phyloP scores from a whole-genome alignment of 2,797 vertebrate species.

The Poecilia gillii region DNA sequence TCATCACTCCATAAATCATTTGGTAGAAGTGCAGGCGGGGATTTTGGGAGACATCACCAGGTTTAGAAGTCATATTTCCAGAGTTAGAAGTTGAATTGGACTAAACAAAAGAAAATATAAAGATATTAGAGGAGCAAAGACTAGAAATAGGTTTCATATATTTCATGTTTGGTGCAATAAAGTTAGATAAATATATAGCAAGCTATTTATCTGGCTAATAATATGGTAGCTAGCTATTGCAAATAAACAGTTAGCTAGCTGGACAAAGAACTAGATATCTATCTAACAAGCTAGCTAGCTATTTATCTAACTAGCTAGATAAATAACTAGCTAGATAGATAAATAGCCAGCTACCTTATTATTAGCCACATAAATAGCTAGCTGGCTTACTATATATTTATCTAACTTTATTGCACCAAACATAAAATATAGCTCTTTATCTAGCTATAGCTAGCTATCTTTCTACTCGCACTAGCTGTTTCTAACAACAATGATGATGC shows the following conservation, averaged over 20 bases:
- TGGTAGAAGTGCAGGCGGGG: conserved; percentile 74
- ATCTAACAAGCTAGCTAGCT: too few species aligned
- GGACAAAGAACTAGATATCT: too few species aligned
- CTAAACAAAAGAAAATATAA: neutral
- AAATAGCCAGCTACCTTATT: too few species aligned
- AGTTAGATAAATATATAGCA: neutral
- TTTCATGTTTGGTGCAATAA: neutral
- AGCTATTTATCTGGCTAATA: too few species aligned
- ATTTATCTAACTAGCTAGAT: too few species aligned
- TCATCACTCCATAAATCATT: conserved; percentile 68
- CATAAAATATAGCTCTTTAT: neutral
- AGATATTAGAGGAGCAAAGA: neutral
- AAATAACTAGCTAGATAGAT: too few species aligned
- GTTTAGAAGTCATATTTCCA: neutral
- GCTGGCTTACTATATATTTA: neutral
- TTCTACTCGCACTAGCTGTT: neutral
- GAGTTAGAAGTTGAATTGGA: neutral
- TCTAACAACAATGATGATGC: neutral
- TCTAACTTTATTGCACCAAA: neutral
- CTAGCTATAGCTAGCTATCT: too few species aligned
- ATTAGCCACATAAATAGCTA: too few species aligned
- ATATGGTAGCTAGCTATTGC: too few species aligned
- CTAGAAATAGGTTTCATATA: neutral
- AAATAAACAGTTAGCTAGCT: too few species aligned
- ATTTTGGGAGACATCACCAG: conserved; percentile 65